Conservation (phyloP, 30 jellyfish, hydroid and myxozoan species). For the Cassiopea xamachana region DNA sequence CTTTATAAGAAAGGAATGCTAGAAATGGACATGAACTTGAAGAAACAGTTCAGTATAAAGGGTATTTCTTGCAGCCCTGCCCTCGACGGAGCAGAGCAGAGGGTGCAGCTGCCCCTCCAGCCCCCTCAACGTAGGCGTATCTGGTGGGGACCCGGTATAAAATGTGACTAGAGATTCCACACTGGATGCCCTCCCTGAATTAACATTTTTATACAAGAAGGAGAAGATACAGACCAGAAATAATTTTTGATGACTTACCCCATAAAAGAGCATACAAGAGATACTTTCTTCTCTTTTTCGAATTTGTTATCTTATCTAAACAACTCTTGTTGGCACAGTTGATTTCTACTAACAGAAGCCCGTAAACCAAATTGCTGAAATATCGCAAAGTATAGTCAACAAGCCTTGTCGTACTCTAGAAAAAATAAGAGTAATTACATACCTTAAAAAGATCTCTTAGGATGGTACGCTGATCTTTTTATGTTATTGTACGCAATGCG, state of each 20-base stretch:
- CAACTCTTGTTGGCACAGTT: not conserved
- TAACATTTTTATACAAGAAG: too few relatives aligned
- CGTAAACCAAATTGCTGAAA: conserved; percentile 13
- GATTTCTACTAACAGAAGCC: not conserved
- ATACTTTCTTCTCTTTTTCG: not conserved
- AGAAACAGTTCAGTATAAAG: too few relatives aligned
- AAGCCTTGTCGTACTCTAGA: not conserved
- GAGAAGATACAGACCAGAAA: not conserved
- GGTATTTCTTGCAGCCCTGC: too few relatives aligned
- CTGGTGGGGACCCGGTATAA: too few relatives aligned
- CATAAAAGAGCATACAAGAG: not conserved
- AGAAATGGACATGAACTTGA: too few relatives aligned
- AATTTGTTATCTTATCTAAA: not conserved
- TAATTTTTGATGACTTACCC: not conserved
- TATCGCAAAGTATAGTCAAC: not conserved
- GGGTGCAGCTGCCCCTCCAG: too few relatives aligned
- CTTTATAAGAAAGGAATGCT: too few relatives aligned
- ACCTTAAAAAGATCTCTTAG: not conserved
- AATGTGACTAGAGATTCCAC: too few relatives aligned
- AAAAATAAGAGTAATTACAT: not conserved
- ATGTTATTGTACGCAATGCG: too few relatives aligned
- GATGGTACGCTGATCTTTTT: not conserved
- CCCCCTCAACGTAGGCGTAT: too few relatives aligned
- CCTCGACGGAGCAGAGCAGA: too few relatives aligned
- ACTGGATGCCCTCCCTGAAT: too few relatives aligned